Evolutionary conservation across 2,888 invertebrate species (phyloP).

Genomic region (Morpho achilles): DNA sequence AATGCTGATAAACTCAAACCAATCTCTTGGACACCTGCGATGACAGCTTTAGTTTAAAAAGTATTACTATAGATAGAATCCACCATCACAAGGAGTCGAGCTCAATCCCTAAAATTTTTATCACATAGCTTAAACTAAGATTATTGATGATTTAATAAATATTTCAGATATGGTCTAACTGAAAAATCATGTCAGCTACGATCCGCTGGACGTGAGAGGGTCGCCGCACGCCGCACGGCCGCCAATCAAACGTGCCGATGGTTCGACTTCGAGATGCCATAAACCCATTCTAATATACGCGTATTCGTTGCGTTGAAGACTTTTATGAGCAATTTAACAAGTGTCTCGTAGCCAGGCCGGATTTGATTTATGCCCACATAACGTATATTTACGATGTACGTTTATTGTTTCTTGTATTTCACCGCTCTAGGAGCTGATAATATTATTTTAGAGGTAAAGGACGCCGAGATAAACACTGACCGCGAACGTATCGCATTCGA

Average conservation of each 20-base stretch:
- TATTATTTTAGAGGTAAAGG: conserved; percentile 49
- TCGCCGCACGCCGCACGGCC: conserved; percentile 21
- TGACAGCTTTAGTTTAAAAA: too few relatives aligned
- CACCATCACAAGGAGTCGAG: too few relatives aligned
- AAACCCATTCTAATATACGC: conserved; percentile 66
- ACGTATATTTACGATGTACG: conserved; percentile 57
- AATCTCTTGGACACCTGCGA: too few relatives aligned
- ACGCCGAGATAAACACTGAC: conserved; percentile 27
- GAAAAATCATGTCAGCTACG: conserved; percentile 5
- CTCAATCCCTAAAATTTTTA: too few relatives aligned
- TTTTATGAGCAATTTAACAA: conserved; percentile 73
- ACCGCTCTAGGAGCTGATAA: conserved; percentile 58
- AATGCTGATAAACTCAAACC: too few relatives aligned
- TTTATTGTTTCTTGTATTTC: conserved; percentile 69
- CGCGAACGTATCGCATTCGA: conserved; percentile 5
- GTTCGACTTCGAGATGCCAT: conserved; percentile 40
- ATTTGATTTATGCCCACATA: conserved; percentile 69
- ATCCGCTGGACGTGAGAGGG: conserved; percentile 11
- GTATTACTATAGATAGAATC: too few relatives aligned
- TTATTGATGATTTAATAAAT: too few relatives aligned
- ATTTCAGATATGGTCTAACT: neutral
- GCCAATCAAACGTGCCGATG: conserved; percentile 51
- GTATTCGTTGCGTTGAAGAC: conserved; percentile 57
- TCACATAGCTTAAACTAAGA: too few relatives aligned
- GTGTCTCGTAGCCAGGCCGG: conserved; percentile 56